Conservation (phyloP, 2,797 vertebrate species). For the Cyclura pinguis region DNA sequence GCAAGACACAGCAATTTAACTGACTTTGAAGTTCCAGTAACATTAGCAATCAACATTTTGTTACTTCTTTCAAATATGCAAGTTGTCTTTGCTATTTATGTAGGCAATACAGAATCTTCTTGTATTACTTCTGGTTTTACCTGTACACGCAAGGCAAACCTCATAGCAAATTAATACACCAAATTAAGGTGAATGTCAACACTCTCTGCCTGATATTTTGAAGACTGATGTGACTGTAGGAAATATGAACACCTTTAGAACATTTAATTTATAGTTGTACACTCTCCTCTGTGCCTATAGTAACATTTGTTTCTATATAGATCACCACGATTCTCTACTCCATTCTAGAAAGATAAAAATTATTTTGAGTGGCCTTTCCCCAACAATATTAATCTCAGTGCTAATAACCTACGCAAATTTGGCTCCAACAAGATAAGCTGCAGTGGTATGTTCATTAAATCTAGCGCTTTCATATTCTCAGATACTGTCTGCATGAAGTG, state of each 20-base stretch:
- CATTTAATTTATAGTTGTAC: neutral
- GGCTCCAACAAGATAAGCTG: neutral
- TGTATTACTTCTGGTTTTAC: neutral
- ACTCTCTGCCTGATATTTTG: neutral
- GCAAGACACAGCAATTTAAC: conserved; percentile 31
- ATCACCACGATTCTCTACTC: neutral
- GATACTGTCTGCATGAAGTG: neutral
- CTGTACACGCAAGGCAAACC: conserved; percentile 1
- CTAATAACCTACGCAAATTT: neutral
- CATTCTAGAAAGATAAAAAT: neutral
- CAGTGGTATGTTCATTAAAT: neutral
- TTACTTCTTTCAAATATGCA: conserved; percentile 9
- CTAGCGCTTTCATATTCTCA: neutral
- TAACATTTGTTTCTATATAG: neutral
- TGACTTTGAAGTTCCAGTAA: conserved; percentile 22
- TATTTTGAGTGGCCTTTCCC: neutral
- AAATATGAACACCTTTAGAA: neutral
- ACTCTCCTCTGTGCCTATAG: neutral
- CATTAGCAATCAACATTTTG: conserved; percentile 1
- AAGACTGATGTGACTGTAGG: neutral
- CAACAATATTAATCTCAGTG: conserved; percentile 4
- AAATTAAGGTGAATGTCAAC: neutral
- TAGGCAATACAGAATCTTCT: neutral
- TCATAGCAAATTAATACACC: neutral
- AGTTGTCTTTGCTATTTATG: neutral